phyloP scores from a whole-genome alignment of 2,797 vertebrate genomes.

The Tolypeutes matacus region DNA sequence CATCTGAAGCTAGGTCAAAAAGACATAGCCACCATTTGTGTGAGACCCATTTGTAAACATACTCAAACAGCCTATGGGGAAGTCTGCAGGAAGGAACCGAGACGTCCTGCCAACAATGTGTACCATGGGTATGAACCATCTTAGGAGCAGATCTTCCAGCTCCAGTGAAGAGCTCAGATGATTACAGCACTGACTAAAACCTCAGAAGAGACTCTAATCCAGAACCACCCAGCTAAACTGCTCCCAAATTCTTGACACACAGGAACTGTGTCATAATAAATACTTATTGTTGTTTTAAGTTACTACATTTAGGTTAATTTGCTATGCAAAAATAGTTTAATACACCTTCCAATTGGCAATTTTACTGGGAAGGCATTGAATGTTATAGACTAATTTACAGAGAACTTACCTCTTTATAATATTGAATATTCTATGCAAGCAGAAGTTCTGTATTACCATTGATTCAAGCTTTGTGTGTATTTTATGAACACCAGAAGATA shows the following conservation, averaged over 20 bases:
- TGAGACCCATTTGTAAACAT: not conserved
- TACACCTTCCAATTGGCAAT: not conserved
- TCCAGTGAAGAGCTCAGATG: not conserved
- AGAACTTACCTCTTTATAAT: not conserved
- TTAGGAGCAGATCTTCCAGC: not conserved
- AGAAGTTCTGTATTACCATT: not conserved
- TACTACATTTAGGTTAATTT: not conserved
- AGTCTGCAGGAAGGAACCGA: not conserved
- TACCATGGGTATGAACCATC: not conserved
- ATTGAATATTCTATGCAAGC: not conserved
- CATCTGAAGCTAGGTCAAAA: not conserved
- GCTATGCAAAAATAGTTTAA: not conserved
- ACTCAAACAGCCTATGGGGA: not conserved
- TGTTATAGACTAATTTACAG: not conserved
- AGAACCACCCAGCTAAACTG: not conserved
- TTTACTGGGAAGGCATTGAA: slow-evolving; percentile 8
- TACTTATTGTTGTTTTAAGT: not conserved
- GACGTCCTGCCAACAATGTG: not conserved
- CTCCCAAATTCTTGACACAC: not conserved
- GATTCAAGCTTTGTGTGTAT: not conserved
- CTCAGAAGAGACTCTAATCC: not conserved
- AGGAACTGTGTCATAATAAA: not conserved
- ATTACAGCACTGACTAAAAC: not conserved
- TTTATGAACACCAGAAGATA: not conserved
- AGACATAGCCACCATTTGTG: not conserved